phyloP scores from a whole-genome alignment of 2,888 invertebrate genomes.

The Anaspis maculata region DNA sequence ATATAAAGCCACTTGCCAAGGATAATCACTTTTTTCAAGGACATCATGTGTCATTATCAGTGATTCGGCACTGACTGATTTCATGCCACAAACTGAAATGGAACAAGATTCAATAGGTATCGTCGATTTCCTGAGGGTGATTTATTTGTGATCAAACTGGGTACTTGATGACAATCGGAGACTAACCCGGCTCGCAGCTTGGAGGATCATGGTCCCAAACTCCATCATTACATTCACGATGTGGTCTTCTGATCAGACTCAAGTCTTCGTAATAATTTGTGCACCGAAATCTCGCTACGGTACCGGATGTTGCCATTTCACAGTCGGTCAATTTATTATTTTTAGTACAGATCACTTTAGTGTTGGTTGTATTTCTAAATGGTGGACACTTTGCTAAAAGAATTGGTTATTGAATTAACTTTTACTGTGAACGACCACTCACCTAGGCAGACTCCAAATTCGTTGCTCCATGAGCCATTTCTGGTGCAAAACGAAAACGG shows the following conservation, averaged over 20 bases:
- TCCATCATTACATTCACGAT: constrained; percentile 20
- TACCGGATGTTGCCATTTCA: constrained; percentile 22
- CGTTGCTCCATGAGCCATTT: too few species aligned
- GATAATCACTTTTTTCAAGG: constrained; percentile 30
- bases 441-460: too few species aligned
- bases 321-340: not conserved
- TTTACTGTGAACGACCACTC: too few species aligned
- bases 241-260: not conserved
- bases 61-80: constrained; percentile 23
- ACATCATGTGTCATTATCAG: constrained; percentile 27
- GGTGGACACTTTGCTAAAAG: constrained; percentile 21
- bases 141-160: too few species aligned
- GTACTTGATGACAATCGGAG: too few species aligned
- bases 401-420: too few species aligned
- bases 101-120: too few species aligned
- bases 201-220: constrained; percentile 23
- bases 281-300: constrained; percentile 23
- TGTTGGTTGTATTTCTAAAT: constrained; percentile 10
- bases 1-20: constrained; percentile 34
- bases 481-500: too few species aligned
- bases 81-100: constrained; percentile 33
- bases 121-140: too few species aligned
- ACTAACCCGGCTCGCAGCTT: constrained; percentile 30
- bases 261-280: constrained; percentile 25
- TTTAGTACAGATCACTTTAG: constrained; percentile 17